Evolutionary conservation across 2,888 invertebrate genomes (phyloP), one percentile per base, ranked within the genome.

Genomic region (Pandemis corylana): DNA sequence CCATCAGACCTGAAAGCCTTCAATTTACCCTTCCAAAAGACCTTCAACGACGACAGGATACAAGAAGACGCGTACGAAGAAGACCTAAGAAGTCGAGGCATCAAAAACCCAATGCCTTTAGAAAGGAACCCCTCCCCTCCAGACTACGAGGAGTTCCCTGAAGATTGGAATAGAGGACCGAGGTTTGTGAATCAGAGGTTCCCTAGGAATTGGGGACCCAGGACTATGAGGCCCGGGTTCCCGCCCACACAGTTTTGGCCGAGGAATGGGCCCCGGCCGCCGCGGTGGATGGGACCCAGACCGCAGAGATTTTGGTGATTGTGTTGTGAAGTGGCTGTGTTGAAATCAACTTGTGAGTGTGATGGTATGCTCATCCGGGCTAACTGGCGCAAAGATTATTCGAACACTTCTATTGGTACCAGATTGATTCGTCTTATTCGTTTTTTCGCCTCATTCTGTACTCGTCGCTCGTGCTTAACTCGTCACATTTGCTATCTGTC

Each of bases 241-340:
- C 78, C 81, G 5, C 72, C 64, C 2, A 87, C 83, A 20, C 85
- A 81, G 70, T 88, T 89, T 70, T 88, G 92, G 89, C 91, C 92
- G 76, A 79, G 91, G 73, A 83, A 89, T 77, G 81, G 91, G 76
- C 94, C 92, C 62, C 81, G 94, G 81, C 79, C 90, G n/a, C 84
- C 90, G 13, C 78, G 93, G 81, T 86, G 93, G 92, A 82, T 89
- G 83, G 87, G 91, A 73, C 85, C 95, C 49, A 76, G 95, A 81
- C 81, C 91, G 75, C 80, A 89, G 83, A 82, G 95, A 84, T 87
- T 95, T 86, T 95, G 94, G 94, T 94, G 93, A 93, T 82, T 56
- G 56, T 56, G 56, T 15, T 28, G 64, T 56, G 65, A 41, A 77
- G 53, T 75, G 53, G 44, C 20, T 44, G 41, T 65, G 53, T n/a